Conservation (phyloP, 1,140 invertebrate species). For the Leptinotarsa texana region DNA sequence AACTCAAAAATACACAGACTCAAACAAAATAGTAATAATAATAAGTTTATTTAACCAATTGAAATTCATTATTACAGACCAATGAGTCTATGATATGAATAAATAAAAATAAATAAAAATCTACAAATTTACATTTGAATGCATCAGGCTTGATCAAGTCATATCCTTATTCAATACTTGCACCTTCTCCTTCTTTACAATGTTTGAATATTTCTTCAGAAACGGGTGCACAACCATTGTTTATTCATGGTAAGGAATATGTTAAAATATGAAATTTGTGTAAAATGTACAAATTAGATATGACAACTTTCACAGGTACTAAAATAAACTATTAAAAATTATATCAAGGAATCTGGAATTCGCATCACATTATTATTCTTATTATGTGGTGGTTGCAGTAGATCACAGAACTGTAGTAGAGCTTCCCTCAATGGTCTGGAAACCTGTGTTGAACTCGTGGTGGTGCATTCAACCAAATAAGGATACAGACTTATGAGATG, state of each 20-base stretch:
- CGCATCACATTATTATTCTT: constrained; percentile 36
- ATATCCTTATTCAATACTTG: not conserved
- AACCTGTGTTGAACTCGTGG: constrained; percentile 75
- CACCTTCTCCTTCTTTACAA: not conserved
- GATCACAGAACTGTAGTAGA: constrained; percentile 84
- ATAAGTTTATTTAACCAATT: not conserved
- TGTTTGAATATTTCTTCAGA: not conserved
- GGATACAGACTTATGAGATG: constrained; percentile 91
- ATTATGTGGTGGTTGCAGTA: constrained; percentile 70
- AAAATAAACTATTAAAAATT: constrained; percentile 20
- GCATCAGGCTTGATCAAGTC: not conserved
- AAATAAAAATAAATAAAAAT: constrained; percentile 4
- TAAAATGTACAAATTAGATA: constrained; percentile 22
- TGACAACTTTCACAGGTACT: constrained; percentile 27
- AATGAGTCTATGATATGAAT: not conserved
- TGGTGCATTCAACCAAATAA: constrained; percentile 86
- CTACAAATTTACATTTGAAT: constrained; percentile 4
- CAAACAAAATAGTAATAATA: not conserved
- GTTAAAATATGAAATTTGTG: constrained; percentile 17
- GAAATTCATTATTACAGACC: not conserved
- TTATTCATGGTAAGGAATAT: not conserved
- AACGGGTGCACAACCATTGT: not conserved
- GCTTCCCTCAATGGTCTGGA: constrained; percentile 83
- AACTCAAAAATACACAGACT: not conserved
- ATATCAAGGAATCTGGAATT: constrained; percentile 31